Evolutionary conservation across 2,797 vertebrate species (phyloP).

Genomic region (Lepus townsendii): DNA sequence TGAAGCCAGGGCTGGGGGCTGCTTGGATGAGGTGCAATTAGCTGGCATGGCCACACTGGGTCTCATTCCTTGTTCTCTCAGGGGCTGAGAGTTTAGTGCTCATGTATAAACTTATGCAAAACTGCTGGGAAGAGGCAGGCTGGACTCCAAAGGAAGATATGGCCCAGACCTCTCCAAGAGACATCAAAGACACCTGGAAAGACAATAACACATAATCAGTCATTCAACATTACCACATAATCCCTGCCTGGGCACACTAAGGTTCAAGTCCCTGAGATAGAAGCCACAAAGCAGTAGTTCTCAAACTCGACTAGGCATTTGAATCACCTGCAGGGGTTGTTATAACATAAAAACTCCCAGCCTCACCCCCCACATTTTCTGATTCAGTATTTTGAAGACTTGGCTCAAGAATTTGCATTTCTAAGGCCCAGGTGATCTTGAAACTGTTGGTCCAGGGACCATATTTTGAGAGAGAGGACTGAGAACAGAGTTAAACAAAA

Average conservation of each 20-base stretch:
- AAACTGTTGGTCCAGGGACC: neutral
- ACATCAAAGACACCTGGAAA: constrained; percentile 55
- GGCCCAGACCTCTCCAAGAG: neutral
- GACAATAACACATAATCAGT: constrained; percentile 4
- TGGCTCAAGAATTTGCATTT: neutral
- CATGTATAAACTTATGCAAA: constrained; percentile 17
- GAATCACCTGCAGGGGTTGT: neutral
- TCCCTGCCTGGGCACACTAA: neutral
- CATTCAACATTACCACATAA: neutral
- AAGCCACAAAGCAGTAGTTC: neutral
- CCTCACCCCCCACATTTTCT: neutral
- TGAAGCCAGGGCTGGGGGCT: neutral
- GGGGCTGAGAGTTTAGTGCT: neutral
- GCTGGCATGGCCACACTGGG: neutral
- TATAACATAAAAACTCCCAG: constrained; percentile 37
- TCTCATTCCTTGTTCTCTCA: neutral
- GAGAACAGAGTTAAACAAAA: constrained; percentile 38
- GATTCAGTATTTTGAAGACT: neutral
- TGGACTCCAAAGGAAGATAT: constrained; percentile 19
- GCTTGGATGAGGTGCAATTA: neutral
- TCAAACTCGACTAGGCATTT: neutral
- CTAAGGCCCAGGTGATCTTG: neutral
- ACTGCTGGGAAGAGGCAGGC: neutral
- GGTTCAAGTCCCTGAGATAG: neutral
- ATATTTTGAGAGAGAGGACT: neutral